Evolutionary conservation across 2,888 invertebrate species (phyloP).

Genomic region (Shargacucullia verbasci): DNA sequence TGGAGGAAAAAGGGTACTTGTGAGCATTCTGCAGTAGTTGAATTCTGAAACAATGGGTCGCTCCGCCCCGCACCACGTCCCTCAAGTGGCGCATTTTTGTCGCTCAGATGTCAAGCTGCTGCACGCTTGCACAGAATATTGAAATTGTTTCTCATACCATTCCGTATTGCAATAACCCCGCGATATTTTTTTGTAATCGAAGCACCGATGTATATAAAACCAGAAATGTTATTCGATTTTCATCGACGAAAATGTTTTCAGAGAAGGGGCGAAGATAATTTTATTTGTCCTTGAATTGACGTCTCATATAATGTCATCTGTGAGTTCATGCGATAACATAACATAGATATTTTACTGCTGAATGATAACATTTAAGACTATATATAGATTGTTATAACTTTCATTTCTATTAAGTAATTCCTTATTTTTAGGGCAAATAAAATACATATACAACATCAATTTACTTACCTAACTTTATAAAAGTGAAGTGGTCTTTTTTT

Average conservation of each 20-base stretch:
- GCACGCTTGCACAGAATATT: slow-evolving; percentile 54
- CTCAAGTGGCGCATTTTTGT: slow-evolving; percentile 62
- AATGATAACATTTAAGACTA: no score
- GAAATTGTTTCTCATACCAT: slow-evolving; percentile 48
- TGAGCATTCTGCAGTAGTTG: slow-evolving; percentile 49
- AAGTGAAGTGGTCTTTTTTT: slow-evolving; percentile 20
- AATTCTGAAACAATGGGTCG: slow-evolving; percentile 54
- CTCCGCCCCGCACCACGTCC: slow-evolving; percentile 34
- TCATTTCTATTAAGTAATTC: no score
- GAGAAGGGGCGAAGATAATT: slow-evolving; percentile 6
- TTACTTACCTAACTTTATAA: background rate
- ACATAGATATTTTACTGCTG: no score
- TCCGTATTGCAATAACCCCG: slow-evolving; percentile 34
- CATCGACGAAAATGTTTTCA: slow-evolving; percentile 14
- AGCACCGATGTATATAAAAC: slow-evolving; percentile 22
- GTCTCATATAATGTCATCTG: slow-evolving; percentile 23
- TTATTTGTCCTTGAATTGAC: slow-evolving; percentile 30
- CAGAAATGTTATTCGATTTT: slow-evolving; percentile 22
- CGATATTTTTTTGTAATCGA: slow-evolving; percentile 23
- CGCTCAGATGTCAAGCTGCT: slow-evolving; percentile 50
- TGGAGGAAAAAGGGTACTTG: slow-evolving; percentile 48
- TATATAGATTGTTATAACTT: no score
- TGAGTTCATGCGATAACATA: no score
- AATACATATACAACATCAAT: background rate
- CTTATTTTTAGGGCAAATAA: background rate